Conservation (phyloP, 2,888 invertebrate species). For the Cataglyphis altisquamis region DNA sequence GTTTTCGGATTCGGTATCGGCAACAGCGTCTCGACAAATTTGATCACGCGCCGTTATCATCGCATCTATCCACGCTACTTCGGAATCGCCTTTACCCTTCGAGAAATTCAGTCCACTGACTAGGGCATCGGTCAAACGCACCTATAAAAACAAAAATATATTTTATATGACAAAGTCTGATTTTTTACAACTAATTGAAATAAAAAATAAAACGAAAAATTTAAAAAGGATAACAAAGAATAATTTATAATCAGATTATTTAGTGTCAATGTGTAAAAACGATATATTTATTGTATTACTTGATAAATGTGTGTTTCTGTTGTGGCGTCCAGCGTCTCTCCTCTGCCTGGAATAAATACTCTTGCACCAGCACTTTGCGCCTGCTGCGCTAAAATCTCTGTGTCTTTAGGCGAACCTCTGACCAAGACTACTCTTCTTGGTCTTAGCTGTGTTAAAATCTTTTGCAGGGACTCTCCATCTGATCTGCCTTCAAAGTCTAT, state of each 20-base stretch:
- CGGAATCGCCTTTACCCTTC: constrained; percentile 94
- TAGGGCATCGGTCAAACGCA: constrained; percentile 96
- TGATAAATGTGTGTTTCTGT: constrained; percentile 99
- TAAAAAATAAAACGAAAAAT: neutral
- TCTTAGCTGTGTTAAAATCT: constrained; percentile 89
- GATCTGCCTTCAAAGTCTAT: constrained; percentile 99
- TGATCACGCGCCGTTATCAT: constrained; percentile 88
- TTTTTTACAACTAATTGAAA: neutral
- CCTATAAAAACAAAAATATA: constrained; percentile 87
- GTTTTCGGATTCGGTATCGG: constrained; percentile 87
- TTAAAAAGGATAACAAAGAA: neutral
- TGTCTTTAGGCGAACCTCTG: constrained; percentile 91
- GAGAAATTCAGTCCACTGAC: constrained; percentile 95
- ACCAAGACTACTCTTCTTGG: constrained; percentile 91
- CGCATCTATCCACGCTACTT: constrained; percentile 98
- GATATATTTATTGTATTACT: constrained; percentile 86
- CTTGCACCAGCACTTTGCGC: constrained; percentile 90
- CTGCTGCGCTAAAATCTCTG: constrained; percentile 90
- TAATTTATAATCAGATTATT: neutral
- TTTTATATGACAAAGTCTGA: neutral
- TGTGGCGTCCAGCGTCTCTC: constrained; percentile 97
- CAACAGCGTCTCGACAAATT: constrained; percentile 88
- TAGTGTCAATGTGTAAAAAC: neutral
- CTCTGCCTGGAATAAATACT: constrained; percentile 94
- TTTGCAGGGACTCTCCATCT: constrained; percentile 93